phyloP scores from a whole-genome alignment of 2,797 vertebrate species.

The Jordanella pulchra region DNA sequence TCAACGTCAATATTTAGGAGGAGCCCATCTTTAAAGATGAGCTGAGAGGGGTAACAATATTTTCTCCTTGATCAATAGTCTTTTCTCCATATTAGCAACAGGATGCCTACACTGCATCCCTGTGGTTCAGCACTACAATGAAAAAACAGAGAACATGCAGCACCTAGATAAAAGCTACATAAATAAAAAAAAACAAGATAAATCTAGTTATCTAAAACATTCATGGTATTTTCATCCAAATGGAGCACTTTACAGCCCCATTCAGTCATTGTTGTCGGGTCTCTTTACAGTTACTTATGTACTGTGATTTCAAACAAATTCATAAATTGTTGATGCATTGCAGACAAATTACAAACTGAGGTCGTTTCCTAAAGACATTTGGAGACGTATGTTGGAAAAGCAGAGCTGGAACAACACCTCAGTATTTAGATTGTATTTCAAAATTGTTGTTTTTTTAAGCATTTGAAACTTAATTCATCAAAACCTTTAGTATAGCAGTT shows the following conservation, averaged over 20 bases:
- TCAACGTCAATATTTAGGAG: conserved; percentile 3
- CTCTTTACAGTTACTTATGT: not conserved
- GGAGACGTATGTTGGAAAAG: not conserved
- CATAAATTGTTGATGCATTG: conserved; percentile 1
- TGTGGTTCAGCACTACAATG: not conserved
- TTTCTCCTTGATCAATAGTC: not conserved
- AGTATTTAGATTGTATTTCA: not conserved
- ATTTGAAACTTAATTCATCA: conserved; percentile 1
- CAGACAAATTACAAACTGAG: not conserved
- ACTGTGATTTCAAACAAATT: not conserved
- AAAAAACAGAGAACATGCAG: not conserved
- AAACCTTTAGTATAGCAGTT: conserved; percentile 9
- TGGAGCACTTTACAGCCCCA: not conserved
- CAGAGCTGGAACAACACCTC: not conserved
- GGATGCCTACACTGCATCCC: not conserved
- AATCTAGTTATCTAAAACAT: not conserved
- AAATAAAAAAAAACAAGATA: not conserved
- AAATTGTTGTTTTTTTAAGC: not conserved
- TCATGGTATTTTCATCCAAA: not conserved
- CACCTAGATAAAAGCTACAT: not conserved
- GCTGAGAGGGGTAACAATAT: not conserved
- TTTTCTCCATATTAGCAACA: conserved; percentile 5
- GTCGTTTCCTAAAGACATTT: not conserved
- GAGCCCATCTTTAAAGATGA: not conserved
- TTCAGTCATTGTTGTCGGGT: not conserved